Base-by-base conservation (phyloP, 1,140 invertebrate species). In the Hylaeus anthracinus region DNA sequence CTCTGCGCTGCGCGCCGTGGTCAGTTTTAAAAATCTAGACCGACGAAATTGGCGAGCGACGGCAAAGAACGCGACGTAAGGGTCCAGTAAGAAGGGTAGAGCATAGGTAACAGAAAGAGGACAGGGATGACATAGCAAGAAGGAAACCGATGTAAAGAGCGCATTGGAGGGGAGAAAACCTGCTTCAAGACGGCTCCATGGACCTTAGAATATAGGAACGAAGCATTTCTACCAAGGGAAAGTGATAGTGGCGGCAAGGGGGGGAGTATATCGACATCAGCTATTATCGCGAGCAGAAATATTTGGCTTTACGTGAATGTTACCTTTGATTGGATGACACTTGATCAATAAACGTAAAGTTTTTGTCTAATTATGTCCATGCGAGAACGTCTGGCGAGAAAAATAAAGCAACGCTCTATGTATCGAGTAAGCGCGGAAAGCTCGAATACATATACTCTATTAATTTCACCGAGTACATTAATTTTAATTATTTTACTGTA, bases 121-220 rank as follows among this genome's bases (percentile, higher is more conserved):
- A 77, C 65, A 70, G 55, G 67, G 84, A 85, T 82, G 84, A 85
- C 84, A 84, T 85, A 82, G 84, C 83, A 76, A 84, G 82, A 78
- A 79, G 84, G 74, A 58, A 41, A 39, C 48, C 14, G 60, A 14
- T 56, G 69, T 9, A 51, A 70, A 55, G 65, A 58, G 15, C 39
- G 15, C n/a, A 55, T 37, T 39, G 43, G 10, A 48, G 15, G 71
- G 80, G 67, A 72, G 80, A 85, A 86, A 86, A 89, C 87, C 82
- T 87, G 88, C 86, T 89, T 76, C 79, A 89, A 89, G 88, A 89
- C 83, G 82, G 65, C 69, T 79, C 82, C 72, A 77, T 73, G 83
- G 53, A 79, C 69, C 84, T 84, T 85, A 86, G 26, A 26, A 26
- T 26, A 26, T 26, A 26, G 26, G 26, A 26, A 26, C 26, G 26